Conservation (phyloP, 2,888 invertebrate species). For the Callyntrura guangdongensis region DNA sequence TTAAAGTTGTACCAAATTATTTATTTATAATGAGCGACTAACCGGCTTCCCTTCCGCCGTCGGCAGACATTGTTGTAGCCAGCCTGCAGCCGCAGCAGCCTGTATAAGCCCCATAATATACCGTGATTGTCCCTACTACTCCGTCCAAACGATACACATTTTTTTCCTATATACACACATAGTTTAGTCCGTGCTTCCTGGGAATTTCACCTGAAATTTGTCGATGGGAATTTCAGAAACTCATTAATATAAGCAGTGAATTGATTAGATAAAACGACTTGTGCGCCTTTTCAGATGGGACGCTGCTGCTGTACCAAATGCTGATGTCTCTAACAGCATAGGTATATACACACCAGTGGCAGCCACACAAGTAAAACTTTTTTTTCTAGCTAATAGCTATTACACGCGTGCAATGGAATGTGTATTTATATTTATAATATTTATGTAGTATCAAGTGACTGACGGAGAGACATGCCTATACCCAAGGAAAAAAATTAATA, state of each 20-base stretch:
- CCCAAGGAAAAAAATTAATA: too few relatives aligned
- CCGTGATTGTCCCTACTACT: not conserved
- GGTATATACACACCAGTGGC: not conserved
- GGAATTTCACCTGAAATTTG: slow-evolving; percentile 55
- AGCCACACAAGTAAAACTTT: not conserved
- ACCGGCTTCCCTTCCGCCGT: slow-evolving; percentile 39
- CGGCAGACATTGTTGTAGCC: not conserved
- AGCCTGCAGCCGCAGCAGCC: not conserved
- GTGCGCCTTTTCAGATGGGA: slow-evolving; percentile 27
- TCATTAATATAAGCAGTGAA: slow-evolving; percentile 52
- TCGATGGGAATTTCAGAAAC: slow-evolving; percentile 68
- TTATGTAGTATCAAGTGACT: too few relatives aligned
- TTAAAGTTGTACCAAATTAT: not conserved
- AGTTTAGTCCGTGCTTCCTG: slow-evolving; percentile 53
- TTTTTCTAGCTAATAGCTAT: too few relatives aligned
- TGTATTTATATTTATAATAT: too few relatives aligned
- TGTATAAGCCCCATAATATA: too few relatives aligned
- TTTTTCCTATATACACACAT: not conserved
- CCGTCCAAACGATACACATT: not conserved
- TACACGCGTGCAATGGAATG: too few relatives aligned
- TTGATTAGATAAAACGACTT: not conserved
- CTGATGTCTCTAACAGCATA: not conserved
- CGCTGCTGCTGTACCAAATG: not conserved
- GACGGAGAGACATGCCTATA: too few relatives aligned
- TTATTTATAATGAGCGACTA: slow-evolving; percentile 11